phyloP scores from a whole-genome alignment of 2,888 invertebrate genomes.

The Pristionchus entomophagus region DNA sequence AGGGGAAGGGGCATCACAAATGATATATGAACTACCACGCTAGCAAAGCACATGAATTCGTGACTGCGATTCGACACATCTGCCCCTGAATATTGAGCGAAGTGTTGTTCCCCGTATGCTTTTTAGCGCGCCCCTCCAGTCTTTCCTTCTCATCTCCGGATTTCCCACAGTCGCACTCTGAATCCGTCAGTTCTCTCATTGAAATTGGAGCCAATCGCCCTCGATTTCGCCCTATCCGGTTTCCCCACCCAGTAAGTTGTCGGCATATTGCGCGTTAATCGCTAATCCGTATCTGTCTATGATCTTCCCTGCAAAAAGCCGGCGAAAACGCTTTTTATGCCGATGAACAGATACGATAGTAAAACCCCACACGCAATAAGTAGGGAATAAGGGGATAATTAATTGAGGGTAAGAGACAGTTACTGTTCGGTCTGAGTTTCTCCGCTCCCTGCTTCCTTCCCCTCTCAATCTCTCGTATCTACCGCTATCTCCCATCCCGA shows the following conservation, averaged over 20 bases:
- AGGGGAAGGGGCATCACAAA: background rate
- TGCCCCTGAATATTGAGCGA: too few relatives aligned
- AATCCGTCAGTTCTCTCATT: background rate
- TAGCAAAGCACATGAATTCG: too few relatives aligned
- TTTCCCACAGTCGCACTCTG: background rate
- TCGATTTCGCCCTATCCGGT: background rate
- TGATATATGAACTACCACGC: background rate
- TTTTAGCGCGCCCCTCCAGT: background rate
- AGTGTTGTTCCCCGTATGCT: too few relatives aligned
- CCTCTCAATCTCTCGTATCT: background rate
- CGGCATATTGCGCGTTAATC: background rate
- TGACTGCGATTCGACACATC: too few relatives aligned
- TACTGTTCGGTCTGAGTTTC: too few relatives aligned
- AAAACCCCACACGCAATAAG: too few relatives aligned
- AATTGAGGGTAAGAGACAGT: too few relatives aligned
- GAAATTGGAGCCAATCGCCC: background rate
- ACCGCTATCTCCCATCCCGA: background rate
- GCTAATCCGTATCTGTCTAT: too few relatives aligned
- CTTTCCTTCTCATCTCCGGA: background rate
- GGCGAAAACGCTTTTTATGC: background rate
- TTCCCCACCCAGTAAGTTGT: background rate
- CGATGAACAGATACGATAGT: background rate
- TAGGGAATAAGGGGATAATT: too few relatives aligned
- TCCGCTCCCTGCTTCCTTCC: background rate
- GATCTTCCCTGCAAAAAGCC: background rate